Evolutionary conservation across 2,113 vertebrate species (phyloP).

Genomic region (Lepus timidus): DNA sequence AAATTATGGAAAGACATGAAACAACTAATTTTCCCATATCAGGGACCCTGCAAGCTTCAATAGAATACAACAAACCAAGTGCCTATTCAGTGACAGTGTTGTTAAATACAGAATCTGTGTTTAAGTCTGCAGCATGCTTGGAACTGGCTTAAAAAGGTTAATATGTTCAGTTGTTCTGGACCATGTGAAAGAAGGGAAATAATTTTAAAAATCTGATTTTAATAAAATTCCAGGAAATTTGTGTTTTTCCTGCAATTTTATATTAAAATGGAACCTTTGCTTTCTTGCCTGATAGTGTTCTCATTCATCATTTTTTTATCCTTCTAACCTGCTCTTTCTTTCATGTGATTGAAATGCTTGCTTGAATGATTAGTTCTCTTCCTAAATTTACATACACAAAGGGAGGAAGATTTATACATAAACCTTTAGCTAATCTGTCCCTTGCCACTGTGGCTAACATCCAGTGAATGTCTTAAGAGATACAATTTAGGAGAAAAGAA

Average conservation of each 20-base stretch:
- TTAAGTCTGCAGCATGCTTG: not conserved
- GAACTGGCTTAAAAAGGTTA: not conserved
- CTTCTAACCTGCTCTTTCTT: slow-evolving; percentile 38
- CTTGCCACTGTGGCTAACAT: slow-evolving; percentile 49
- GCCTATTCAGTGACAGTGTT: not conserved
- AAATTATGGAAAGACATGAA: not conserved
- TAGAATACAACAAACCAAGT: not conserved
- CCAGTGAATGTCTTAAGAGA: slow-evolving; percentile 65
- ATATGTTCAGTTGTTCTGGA: not conserved
- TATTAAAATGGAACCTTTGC: slow-evolving; percentile 55
- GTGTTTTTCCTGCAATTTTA: not conserved
- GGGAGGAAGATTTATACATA: not conserved
- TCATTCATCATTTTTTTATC: slow-evolving; percentile 56
- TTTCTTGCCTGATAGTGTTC: not conserved
- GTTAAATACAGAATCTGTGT: not conserved
- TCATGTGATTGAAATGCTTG: slow-evolving; percentile 37
- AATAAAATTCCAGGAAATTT: not conserved
- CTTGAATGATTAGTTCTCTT: slow-evolving; percentile 55
- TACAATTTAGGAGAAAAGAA: slow-evolving; percentile 59
- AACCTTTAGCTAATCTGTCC: slow-evolving; percentile 48
- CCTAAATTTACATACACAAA: slow-evolving; percentile 6
- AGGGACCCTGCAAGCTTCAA: not conserved
- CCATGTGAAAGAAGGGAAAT: not conserved
- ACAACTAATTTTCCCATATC: not conserved
- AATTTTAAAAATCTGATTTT: not conserved